Evolutionary conservation across 2,797 vertebrate genomes (phyloP).

Genomic region (Gallinago stenura): DNA sequence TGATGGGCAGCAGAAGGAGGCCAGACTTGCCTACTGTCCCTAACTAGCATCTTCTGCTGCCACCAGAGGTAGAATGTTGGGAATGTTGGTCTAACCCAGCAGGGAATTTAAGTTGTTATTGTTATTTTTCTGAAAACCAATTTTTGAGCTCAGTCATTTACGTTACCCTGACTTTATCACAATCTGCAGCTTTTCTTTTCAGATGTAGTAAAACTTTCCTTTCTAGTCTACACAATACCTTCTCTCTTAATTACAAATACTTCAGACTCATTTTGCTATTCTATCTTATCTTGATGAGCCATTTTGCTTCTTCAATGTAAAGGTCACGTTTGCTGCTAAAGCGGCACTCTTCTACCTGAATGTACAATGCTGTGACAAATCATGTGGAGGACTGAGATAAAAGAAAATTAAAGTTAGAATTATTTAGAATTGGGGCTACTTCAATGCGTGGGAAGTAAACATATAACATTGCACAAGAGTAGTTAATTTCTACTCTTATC

Average conservation of each 20-base stretch:
- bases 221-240: not conserved
- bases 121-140: not conserved
- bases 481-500: not conserved
- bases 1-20: not conserved
- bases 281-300: not conserved
- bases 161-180: not conserved
- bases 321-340: not conserved
- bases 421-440: not conserved
- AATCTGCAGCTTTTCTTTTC: not conserved
- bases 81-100: not conserved
- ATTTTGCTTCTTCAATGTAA: not conserved
- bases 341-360: not conserved
- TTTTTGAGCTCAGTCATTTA: not conserved
- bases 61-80: not conserved
- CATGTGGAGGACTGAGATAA: not conserved
- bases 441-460: not conserved
- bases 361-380: not conserved
- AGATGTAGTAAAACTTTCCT: not conserved
- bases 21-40: not conserved
- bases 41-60: not conserved
- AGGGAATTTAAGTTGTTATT: not conserved
- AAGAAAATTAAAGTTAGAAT: not conserved
- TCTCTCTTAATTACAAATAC: not conserved
- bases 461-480: not conserved
- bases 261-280: not conserved